Base-by-base conservation (phyloP, 2,797 vertebrate genomes). In the Anguilla marmorata region DNA sequence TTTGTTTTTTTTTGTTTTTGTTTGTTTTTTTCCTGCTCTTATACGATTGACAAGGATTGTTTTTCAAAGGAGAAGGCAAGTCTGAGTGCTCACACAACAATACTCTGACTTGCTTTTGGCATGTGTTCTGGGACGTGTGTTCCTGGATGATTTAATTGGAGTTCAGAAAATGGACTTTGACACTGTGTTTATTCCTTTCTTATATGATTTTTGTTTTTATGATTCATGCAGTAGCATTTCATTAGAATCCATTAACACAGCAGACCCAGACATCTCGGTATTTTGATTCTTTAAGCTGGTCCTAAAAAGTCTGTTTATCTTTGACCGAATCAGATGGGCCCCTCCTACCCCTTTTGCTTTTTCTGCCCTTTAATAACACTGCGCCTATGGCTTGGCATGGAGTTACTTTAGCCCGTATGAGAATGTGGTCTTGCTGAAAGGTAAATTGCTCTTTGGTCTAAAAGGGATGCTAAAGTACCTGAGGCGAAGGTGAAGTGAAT, bases 361-460 rank as follows among this genome's bases (percentile, higher is more conserved):
- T 14, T 21, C n/a, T 63, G 37, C 56, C 41, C 37, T 58, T 82
- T 93, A 91, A 90, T 92, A 93, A 92, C 91, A 41, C 60, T 88
- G 85, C 87, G 93, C 94, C 94, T 90, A 93, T 82, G 92, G 94
- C 87, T 84, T 91, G 92, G 90, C 90, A 88, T 93, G 93, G 94
- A 94, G 93, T 92, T 92, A 91, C 91, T 79, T 85, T 63, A 86
- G 88, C 89, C 87, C 30, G 37, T 74, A 50, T 58, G 72, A 89
- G 87, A 90, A 92, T 91, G 94, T 93, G 84, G 89, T 91, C 91
- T 89, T 92, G 95, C 94, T 96, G 95, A 96, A 95, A 95, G 95
- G 95, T 95, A 95, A 96, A 96, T 96, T 94, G 94, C 95, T 93
- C 92, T 90, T 95, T 94, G 89, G 92, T 94, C 92, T 93, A 91